Base-by-base conservation (phyloP, 2,797 vertebrate species). In the Sebastes ruberrimus region DNA sequence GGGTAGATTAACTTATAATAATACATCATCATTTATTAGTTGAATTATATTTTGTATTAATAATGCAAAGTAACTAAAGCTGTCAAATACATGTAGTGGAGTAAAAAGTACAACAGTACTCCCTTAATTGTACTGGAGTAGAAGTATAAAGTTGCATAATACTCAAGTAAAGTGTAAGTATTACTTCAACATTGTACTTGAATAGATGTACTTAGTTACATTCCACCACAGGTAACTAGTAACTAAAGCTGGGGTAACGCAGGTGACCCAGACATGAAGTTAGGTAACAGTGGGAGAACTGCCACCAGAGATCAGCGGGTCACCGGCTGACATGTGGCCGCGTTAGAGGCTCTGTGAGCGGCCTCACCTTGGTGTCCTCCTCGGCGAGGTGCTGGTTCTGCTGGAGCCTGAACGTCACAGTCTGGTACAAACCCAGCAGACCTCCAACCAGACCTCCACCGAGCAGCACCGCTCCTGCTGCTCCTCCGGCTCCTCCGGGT, bases 381-480 rank as follows among this genome's bases (percentile, higher is more conserved):
- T 94, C 76, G 53, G 95, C 95, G 33, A 35, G 33, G 33, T 35
- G 33, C 75, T 91, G 91, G 76, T 95, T 88, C 71, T 79, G 88
- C 74, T 93, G 88, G 55, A 89, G 49, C 3, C 86, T 83, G 42
- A 81, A 65, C 88, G 82, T 94, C 9, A 94, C 35, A 0, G 93
- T 93, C 30, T 95, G 95, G 11, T 95, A 96, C 2, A 96, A 53
- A 25, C 95, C 94, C 35, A 35, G 33, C 33, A 96, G 23, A 78
- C 95, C 95, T 56, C 93, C 95, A 14, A 35, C 33, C 33, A 96
- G 23, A 78, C 95, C 95, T 56, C 93, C 95, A 10, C 96, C 96
- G 18, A 96, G 82, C 74, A 96, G 85, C 28, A 95, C 86, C 18
- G 92, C 95, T 49, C 94, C 62, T 27, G 33, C 91, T 88, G 70